phyloP scores from a whole-genome alignment of 2,888 invertebrate species.

The Thyatira batis region DNA sequence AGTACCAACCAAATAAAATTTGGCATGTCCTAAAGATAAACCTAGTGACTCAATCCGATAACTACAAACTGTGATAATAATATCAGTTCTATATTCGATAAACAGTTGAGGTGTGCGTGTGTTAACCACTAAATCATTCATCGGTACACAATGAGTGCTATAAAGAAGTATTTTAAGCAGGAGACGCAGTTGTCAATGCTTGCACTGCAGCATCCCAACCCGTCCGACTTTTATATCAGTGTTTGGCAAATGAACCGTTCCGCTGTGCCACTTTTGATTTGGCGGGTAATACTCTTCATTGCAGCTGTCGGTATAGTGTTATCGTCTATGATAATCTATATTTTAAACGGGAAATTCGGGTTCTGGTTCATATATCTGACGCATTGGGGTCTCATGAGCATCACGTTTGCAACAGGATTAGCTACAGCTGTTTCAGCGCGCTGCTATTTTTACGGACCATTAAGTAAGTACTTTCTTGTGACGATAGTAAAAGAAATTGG shows the following conservation, averaged over 20 bases:
- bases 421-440: constrained; percentile 60
- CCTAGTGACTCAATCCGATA: constrained; percentile 39
- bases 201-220: constrained; percentile 58
- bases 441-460: constrained; percentile 63
- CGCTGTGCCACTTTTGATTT: constrained; percentile 61
- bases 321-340: constrained; percentile 57
- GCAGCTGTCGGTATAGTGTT: constrained; percentile 57
- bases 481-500: too few relatives aligned
- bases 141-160: constrained; percentile 55
- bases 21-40: constrained; percentile 44
- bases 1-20: constrained; percentile 27
- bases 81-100: constrained; percentile 37
- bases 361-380: constrained; percentile 81
- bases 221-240: constrained; percentile 67
- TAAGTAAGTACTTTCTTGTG: constrained; percentile 67
- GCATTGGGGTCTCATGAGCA: constrained; percentile 75
- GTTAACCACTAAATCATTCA: constrained; percentile 22
- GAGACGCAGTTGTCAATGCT: constrained; percentile 57
- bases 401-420: constrained; percentile 59
- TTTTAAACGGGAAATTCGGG: constrained; percentile 37
- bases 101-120: constrained; percentile 14
- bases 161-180: constrained; percentile 62
- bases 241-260: constrained; percentile 71
- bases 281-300: constrained; percentile 61
- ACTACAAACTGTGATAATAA: constrained; percentile 28